Conservation (phyloP, 2,888 invertebrate species). For the Rotaria socialis region DNA sequence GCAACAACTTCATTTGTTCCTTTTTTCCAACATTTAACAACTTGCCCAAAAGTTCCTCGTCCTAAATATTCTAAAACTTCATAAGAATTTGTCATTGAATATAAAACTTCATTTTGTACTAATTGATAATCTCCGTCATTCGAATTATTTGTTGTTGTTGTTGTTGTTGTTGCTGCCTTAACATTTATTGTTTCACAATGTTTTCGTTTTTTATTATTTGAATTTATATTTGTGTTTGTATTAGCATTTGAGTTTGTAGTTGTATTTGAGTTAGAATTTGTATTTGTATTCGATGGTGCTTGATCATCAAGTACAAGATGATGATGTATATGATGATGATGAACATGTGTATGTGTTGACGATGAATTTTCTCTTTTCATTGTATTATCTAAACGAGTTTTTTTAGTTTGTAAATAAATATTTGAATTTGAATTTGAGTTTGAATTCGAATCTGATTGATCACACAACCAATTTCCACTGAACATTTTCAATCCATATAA, state of each 20-base stretch:
- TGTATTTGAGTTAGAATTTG: neutral
- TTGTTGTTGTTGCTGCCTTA: no score
- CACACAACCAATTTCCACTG: neutral
- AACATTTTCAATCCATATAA: neutral
- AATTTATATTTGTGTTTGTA: neutral
- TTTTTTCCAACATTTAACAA: conserved; percentile 99
- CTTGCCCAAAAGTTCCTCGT: conserved; percentile 94
- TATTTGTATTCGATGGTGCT: neutral
- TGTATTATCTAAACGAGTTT: conserved; percentile 2
- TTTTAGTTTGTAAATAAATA: neutral
- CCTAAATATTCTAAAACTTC: conserved; percentile 97
- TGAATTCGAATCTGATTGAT: neutral
- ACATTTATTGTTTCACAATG: neutral
- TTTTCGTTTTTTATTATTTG: conserved; percentile 6
- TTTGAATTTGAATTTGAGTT: no score
- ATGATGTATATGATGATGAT: conserved; percentile 34
- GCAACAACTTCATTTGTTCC: conserved; percentile 99
- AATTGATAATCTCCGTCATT: conserved; percentile 91
- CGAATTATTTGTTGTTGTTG: neutral
- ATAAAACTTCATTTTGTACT: conserved; percentile 93
- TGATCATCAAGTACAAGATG: conserved; percentile 12
- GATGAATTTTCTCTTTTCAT: conserved; percentile 3
- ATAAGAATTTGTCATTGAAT: conserved; percentile 84
- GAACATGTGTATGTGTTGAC: conserved; percentile 3
- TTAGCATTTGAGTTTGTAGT: neutral